These are phyloP conservation scores for Agrochola circellaris DNA, from an alignment of 2,888 invertebrate species.

Conservation along the genomic window DNA sequence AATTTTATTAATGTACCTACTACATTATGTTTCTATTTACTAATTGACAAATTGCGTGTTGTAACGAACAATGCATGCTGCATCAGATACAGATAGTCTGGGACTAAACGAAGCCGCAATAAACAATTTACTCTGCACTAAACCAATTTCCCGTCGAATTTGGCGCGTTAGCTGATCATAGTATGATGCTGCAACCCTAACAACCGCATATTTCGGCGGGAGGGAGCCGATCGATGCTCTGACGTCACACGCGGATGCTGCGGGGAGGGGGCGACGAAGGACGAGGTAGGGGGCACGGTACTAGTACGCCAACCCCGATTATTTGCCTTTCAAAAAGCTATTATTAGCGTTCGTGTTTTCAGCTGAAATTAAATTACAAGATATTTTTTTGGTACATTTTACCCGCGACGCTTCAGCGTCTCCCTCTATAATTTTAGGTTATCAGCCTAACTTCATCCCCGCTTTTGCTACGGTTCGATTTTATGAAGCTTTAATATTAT, in stretches of 20 bases:
- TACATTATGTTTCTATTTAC: background rate
- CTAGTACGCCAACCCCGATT: constrained; percentile 75
- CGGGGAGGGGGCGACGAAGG: constrained; percentile 68
- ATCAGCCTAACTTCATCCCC: constrained; percentile 37
- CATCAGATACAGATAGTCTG: constrained; percentile 22
- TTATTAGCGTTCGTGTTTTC: constrained; percentile 75
- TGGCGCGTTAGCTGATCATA: constrained; percentile 61
- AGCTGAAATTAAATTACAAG: constrained; percentile 69
- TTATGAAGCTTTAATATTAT: constrained; percentile 18
- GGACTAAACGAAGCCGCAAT: constrained; percentile 49
- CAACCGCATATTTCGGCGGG: constrained; percentile 77
- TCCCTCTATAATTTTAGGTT: constrained; percentile 51
- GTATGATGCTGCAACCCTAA: constrained; percentile 70
- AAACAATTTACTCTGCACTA: constrained; percentile 59
- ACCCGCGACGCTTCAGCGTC: constrained; percentile 41
- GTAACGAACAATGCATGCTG: constrained; percentile 24
- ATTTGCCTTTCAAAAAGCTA: constrained; percentile 79
- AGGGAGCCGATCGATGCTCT: constrained; percentile 85
- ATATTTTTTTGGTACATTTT: constrained; percentile 62
- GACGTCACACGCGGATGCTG: constrained; percentile 87
- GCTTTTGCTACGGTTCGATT: constrained; percentile 32
- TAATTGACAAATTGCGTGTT: constrained; percentile 31
- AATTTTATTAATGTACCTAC: background rate
- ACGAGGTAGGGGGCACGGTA: constrained; percentile 64
- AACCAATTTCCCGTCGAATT: constrained; percentile 65